Base-by-base conservation (phyloP, 1,140 invertebrate genomes). In the Geopemphigus sp. region DNA sequence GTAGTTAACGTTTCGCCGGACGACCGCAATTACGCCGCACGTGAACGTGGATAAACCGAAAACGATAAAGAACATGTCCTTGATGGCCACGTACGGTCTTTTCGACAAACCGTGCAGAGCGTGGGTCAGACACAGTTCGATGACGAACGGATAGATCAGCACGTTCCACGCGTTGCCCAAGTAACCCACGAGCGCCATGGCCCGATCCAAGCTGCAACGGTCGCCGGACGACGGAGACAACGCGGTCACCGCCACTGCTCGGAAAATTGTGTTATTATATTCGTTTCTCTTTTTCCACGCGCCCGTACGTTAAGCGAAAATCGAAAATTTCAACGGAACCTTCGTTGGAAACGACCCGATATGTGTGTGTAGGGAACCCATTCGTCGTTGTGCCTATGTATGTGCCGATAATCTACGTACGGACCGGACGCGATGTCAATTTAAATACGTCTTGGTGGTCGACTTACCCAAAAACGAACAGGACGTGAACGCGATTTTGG, bases 121-220 rank as follows among this genome's bases (percentile, higher is more conserved):
- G 63, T 66, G 32, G 19, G 32, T 39, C 32, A 66, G 19, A n/a
- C 63, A 66, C 1, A 66, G 6, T 66, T 66, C 63, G 15, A 66
- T 19, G 29, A n/a, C 12, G 19, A 45, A 66, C 17, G 63, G 63
- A 19, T 39, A 66, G 8, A 66, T 26, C 32, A 66, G 29, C 10
- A 66, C 26, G 19, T 66, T 66, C 63, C 63, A 66, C 19, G 32
- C 54, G 54, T 56, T 39, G 19, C 32, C 19, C 32, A 39, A 2
- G 32, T 39, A 66, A 3, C 63, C 63, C 32, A 19, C 19, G 6
- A 66, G 17, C 10, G 29, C 19, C 32, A 66, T 66, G 29, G 17
- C 5, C 5, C 19, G 63, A 22, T 39, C 63, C 63, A 66, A 15
- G 5, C 63, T 3, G 1, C 29, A 5, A 56, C 6, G 19, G 4